Conservation (phyloP, 2,113 vertebrate species). For the Athene cunicularia region DNA sequence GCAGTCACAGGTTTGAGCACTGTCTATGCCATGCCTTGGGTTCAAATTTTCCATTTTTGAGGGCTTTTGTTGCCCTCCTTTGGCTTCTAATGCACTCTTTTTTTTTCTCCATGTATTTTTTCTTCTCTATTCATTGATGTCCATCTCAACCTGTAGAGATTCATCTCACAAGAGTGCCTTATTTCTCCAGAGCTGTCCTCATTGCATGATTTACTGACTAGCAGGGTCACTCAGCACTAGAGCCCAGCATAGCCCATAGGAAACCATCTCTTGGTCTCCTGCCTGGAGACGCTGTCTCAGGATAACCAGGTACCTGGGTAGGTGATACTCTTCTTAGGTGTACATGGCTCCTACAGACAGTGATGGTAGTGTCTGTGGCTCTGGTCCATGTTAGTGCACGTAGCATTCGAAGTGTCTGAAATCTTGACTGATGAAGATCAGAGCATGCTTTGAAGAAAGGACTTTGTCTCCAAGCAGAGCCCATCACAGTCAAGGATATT, state of each 20-base stretch:
- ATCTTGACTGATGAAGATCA: not conserved
- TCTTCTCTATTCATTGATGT: not conserved
- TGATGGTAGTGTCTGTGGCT: not conserved
- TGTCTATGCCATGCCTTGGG: not conserved
- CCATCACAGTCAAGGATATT: not conserved
- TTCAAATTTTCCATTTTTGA: not conserved
- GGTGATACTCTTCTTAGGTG: not conserved
- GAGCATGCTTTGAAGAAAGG: not conserved
- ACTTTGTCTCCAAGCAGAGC: not conserved
- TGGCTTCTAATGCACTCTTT: not conserved
- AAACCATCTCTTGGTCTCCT: not conserved
- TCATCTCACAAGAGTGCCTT: not conserved
- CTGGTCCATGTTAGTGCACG: not conserved
- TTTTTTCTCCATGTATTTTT: not conserved
- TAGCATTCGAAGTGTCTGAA: not conserved
- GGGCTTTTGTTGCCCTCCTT: not conserved
- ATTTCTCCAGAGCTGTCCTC: not conserved
- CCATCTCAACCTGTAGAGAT: not conserved
- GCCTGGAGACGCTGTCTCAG: not conserved
- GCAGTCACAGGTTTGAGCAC: not conserved
- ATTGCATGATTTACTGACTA: not conserved
- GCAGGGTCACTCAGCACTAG: not conserved
- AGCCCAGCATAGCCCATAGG: not conserved
- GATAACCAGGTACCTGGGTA: not conserved
- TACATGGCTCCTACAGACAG: accelerated